Base-by-base conservation (phyloP, 2,113 vertebrate species). In the Daphoenositta chrysoptera region DNA sequence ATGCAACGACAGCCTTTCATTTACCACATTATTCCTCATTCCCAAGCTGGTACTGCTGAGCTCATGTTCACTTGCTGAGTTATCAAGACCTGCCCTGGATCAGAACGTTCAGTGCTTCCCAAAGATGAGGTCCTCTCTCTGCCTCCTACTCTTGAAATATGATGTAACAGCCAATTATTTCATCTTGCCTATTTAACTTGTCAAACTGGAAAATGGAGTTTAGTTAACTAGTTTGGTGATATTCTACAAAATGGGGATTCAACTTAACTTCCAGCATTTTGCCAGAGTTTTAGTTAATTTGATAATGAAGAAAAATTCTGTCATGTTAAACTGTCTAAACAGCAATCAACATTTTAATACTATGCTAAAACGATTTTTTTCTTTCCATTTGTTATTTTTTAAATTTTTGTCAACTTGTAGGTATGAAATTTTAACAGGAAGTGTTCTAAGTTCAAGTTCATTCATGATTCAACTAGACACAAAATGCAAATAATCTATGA, bases 151-250 rank as follows among this genome's bases (percentile, higher is more conserved):
- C 50, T 57, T 81, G 44, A 85, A 96, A 91, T 83, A 61, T 48
- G 26, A 48, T 95, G 73, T 89, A 90, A 93, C 89, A 71, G 45
- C 51, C 22, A 56, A 30, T 54, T 94, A 78, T 92, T 96, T 94
- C 7, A 63, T 94, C 48, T 87, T 89, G 44, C 39, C 40, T 93
- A 28, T 87, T 93, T 93, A 90, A 93, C 89, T 66, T 93, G 75
- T 83, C n/a, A 8, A 92, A 92, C 87, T 78, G 66, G 82, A 96
- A 96, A 95, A 83, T 48, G 27, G 60, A 93, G 39, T 92, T 96
- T 70, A 73, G 48, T 91, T 88, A 92, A 93, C 75, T 23, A 72
- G 37, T 83, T 75, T 92, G 68, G 53, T 11, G 16, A 40, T 86
- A 63, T n/a, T 90, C 56, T 76, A 56, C 44, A 87, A 95, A 53